Percentiles rank a stretch among this genome's conserved stretches.
phyloP scores from a whole-genome alignment of 2,797 vertebrate species.

The Uromys caudimaculatus region DNA sequence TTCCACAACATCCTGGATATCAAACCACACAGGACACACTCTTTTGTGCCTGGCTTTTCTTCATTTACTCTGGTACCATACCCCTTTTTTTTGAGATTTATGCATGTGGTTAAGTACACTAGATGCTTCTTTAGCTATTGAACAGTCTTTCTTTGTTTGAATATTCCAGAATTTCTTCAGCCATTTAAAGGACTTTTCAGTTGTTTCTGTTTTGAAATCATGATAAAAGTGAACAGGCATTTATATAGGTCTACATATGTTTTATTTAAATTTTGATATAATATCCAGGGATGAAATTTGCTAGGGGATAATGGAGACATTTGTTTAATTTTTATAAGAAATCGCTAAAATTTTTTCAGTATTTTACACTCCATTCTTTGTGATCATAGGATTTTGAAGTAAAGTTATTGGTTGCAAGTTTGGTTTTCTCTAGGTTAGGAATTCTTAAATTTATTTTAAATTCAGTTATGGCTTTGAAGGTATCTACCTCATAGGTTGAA shows the following conservation, averaged over 20 bases:
- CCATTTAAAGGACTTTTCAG: neutral
- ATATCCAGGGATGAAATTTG: slow-evolving; percentile 33
- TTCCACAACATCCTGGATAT: neutral
- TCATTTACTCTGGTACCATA: neutral
- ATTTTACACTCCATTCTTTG: neutral
- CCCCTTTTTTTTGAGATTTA: neutral
- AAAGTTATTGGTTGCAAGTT: slow-evolving; percentile 33
- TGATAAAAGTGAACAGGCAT: neutral
- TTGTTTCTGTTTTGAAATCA: slow-evolving; percentile 1
- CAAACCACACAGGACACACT: neutral
- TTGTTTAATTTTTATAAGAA: slow-evolving; percentile 34
- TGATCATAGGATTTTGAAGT: neutral
- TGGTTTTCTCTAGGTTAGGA: neutral
- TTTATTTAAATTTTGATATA: neutral
- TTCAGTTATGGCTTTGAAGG: slow-evolving; percentile 4
- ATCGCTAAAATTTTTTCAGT: neutral
- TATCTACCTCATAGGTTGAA: slow-evolving; percentile 4
- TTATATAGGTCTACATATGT: neutral
- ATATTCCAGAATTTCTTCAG: neutral
- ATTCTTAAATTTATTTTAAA: neutral
- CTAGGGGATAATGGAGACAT: neutral
- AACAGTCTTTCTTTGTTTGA: neutral
- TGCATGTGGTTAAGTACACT: neutral
- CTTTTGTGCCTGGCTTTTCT: neutral
- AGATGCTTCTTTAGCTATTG: neutral